Evolutionary conservation across 2,797 vertebrate genomes (phyloP).

Genomic region (Oophaga sylvatica): DNA sequence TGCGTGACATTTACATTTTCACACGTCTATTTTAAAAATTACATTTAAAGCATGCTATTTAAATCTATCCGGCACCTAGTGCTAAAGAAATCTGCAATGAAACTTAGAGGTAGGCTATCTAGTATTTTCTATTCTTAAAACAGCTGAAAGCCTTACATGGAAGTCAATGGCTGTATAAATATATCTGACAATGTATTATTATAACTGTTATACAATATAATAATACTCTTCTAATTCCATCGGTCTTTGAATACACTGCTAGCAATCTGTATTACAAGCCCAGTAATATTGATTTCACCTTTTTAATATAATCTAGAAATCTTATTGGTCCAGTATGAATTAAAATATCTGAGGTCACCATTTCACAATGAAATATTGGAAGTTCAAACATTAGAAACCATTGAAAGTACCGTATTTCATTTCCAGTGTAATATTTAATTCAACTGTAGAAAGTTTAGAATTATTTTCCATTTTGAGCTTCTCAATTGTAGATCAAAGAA

Average conservation of each 20-base stretch:
- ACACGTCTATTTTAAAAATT: conserved; percentile 57
- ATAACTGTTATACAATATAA: not conserved
- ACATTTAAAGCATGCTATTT: conserved; percentile 54
- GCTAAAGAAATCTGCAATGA: conserved; percentile 25
- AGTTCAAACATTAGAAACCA: not conserved
- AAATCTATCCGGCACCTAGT: conserved; percentile 42
- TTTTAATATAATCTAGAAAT: not conserved
- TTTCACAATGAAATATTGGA: not conserved
- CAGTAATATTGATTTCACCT: not conserved
- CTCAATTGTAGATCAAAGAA: too few species aligned
- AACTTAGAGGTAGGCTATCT: conserved; percentile 26
- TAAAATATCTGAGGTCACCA: too few species aligned
- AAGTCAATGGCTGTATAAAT: not conserved
- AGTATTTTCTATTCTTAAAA: conserved; percentile 40
- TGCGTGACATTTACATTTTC: conserved; percentile 45
- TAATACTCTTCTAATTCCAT: not conserved
- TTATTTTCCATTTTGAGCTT: not conserved
- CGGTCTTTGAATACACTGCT: not conserved
- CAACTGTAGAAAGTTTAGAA: not conserved
- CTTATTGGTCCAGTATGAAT: too few species aligned
- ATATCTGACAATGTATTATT: not conserved
- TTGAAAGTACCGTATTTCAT: not conserved
- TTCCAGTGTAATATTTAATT: not conserved
- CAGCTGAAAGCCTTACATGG: conserved; percentile 43
- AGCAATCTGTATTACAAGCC: not conserved